Evolutionary conservation across 2,797 vertebrate genomes (phyloP).

Genomic region (Sparus aurata): DNA sequence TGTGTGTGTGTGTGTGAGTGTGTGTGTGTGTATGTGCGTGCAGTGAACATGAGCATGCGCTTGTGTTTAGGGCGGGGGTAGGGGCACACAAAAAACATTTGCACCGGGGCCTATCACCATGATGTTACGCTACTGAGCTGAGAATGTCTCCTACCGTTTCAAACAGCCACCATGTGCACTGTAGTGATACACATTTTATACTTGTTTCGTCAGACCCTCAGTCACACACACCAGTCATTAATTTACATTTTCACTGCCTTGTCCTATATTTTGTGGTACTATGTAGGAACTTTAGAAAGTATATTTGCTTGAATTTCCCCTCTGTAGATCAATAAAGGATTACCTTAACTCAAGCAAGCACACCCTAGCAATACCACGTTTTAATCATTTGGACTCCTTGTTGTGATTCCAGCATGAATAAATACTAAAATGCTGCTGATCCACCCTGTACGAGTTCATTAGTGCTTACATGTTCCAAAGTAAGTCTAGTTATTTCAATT

Average conservation of each 20-base stretch:
- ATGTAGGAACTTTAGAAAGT: not conserved
- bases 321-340: too few species aligned
- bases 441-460: not conserved
- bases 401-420: not conserved
- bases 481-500: not conserved
- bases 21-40: too few species aligned
- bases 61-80: too few species aligned
- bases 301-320: not conserved
- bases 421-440: not conserved
- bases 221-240: not conserved
- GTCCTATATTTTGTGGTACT: not conserved
- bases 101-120: too few species aligned
- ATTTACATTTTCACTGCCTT: too few species aligned
- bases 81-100: too few species aligned
- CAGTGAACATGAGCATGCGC: too few species aligned
- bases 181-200: not conserved
- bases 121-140: too few species aligned
- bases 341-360: not conserved
- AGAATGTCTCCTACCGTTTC: not conserved
- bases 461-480: not conserved
- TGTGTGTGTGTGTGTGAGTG: too few species aligned
- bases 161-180: not conserved
- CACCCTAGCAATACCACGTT: not conserved
- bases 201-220: not conserved
- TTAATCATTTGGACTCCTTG: not conserved